These are phyloP conservation scores for Lypha dubia DNA, from an alignment of 2,888 invertebrate species.

Conservation along the genomic window DNA sequence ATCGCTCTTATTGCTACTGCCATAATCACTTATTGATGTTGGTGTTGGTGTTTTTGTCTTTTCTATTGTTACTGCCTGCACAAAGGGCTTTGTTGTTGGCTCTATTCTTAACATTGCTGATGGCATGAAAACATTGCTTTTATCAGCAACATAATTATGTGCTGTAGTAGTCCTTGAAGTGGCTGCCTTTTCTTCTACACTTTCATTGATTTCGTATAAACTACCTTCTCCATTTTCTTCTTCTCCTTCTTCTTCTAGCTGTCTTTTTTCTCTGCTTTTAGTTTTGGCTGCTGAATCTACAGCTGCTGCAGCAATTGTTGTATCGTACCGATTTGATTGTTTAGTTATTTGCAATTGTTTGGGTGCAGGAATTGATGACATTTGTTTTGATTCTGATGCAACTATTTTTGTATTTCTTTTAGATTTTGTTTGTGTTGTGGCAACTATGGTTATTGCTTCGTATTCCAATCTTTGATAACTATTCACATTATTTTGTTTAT, in stretches of 20 bases:
- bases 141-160: constrained; percentile 61
- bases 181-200: constrained; percentile 1
- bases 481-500: constrained; percentile 30
- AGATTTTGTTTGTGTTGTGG: constrained; percentile 64
- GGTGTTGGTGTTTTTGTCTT: constrained; percentile 13
- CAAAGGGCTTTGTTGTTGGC: constrained; percentile 49
- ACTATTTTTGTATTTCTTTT: constrained; percentile 2
- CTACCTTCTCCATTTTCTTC: no score
- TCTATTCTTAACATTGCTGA: constrained; percentile 32
- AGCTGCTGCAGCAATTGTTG: constrained; percentile 13
- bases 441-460: constrained; percentile 52
- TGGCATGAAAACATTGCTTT: constrained; percentile 45
- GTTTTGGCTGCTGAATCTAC: constrained; percentile 17
- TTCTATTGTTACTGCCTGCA: constrained; percentile 6
- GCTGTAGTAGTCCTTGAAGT: constrained; percentile 27
- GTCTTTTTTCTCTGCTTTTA: constrained; percentile 1
- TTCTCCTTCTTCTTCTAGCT: not conserved
- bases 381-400: constrained; percentile 20
- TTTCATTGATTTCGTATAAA: no score
- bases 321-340: constrained; percentile 45
- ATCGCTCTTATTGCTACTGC: not conserved
- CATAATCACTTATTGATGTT: constrained; percentile 15
- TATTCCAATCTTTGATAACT: constrained; percentile 40
- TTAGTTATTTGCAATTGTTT: constrained; percentile 55
- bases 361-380: constrained; percentile 48